A percentile compares a stretch with the other conserved stretches of the same genome.
Conservation (phyloP, 2,113 vertebrate genomes). For the Solea solea region DNA sequence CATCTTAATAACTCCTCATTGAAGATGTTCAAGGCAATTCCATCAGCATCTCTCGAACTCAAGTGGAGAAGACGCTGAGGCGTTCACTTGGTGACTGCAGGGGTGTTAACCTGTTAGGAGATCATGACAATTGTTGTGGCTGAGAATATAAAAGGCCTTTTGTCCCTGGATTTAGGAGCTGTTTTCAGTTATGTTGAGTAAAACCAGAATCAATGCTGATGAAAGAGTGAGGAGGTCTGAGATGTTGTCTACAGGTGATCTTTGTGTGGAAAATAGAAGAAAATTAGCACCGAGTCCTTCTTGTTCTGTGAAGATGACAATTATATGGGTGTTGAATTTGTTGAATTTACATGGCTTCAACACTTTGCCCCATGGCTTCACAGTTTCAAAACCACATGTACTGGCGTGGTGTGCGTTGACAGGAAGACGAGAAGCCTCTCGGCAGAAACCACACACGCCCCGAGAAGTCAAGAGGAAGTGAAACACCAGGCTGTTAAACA, state of each 20-base stretch:
- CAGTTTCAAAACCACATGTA: not conserved
- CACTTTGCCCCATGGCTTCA: not conserved
- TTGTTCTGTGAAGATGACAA: not conserved
- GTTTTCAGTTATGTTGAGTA: not conserved
- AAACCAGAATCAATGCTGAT: not conserved
- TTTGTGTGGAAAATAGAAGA: not conserved
- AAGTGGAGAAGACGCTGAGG: no score
- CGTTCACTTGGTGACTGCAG: no score
- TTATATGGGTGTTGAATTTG: no score
- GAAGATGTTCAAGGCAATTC: no score
- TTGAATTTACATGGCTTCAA: not conserved
- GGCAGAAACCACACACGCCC: not conserved
- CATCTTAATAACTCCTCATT: conserved; percentile 24
- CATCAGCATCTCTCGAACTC: no score
- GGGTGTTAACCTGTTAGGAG: no score
- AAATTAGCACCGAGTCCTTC: not conserved
- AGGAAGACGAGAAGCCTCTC: conserved; percentile 33
- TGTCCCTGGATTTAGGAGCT: not conserved
- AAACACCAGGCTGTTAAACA: not conserved
- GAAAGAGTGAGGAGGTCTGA: not conserved
- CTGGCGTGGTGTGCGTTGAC: not conserved
- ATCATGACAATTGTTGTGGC: no score
- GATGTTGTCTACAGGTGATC: not conserved
- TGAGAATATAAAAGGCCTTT: no score
- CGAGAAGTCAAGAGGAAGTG: conserved; percentile 60